Evolutionary conservation across 2,888 invertebrate species (phyloP), one percentile per base, ranked within the genome.

Genomic region (Nysson spinosus): DNA sequence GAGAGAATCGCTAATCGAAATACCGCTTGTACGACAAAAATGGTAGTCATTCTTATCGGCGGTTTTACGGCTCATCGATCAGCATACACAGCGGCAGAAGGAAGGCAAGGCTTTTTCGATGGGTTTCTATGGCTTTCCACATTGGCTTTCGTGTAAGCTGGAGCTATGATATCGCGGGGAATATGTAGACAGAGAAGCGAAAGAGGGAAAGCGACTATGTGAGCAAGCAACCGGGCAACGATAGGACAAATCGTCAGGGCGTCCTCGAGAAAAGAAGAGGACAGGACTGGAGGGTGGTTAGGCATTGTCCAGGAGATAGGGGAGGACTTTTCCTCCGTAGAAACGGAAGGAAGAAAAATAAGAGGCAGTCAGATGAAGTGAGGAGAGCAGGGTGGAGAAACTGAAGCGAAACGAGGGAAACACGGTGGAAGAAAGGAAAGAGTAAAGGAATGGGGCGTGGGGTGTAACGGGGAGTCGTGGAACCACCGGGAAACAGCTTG

Each of bases 21-120:
- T 44, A 47, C 39, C 54, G 49, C 17, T 14, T 16, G 60, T 54
- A 24, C 44, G 46, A 51, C 34, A 26, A 17, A 28, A 28, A 20
- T 32, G 22, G 20, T 35, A 28, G 28, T 24, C 44, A 39, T n/a
- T 39, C 56, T 69, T 65, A 62, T 66, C 62, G 50, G 32, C 11
- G 54, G 54, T 60, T 62, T 66, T 34, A 62, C 69, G 65, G 51
- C 44, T 37, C 57, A 56, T 71, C 65, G 66, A 69, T 66, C 71
- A 56, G 40, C 34, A 35, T 35, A 14, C 39, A n/a, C 39, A 35
- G 22, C 28, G 46, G 19, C 3, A n/a, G n/a, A n/a, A n/a, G n/a
- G n/a, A n/a, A n/a, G n/a, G n/a, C 42, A 6, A 14, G 61, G 12
- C 32, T 43, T 43, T 46, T 28, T 26, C 17, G 11, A 6, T 26